Base-by-base conservation (phyloP, 2,797 vertebrate genomes). In the Rhadinocentrus ornatus region DNA sequence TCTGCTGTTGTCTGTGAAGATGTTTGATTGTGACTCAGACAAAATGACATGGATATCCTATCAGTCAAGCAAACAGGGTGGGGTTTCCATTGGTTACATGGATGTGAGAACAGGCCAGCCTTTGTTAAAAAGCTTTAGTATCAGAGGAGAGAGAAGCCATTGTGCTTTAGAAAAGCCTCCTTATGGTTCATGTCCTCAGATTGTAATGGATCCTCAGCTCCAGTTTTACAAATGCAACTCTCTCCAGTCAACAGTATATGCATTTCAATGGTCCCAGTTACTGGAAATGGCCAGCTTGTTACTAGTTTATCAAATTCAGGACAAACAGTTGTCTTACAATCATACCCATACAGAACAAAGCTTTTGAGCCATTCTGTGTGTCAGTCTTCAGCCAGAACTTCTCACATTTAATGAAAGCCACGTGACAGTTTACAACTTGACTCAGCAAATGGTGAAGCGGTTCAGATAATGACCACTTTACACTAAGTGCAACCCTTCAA, bases 141-240 rank as follows among this genome's bases (percentile, higher is more conserved):
- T 93, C 90, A 86, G 82, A 83, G 82, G 88, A 93, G 86, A 94
- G 92, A 93, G 92, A 87, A 84, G 82, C 88, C 91, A 93, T 94
- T 94, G 94, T 94, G 90, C 93, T 84, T 86, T 79, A 86, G 91
- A 94, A 93, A 90, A 91, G 88, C 81, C 87, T 91, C 87, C 90
- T 89, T 92, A 91, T 90, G 83, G 89, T 92, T 92, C 91, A 89
- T 85, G 91, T 92, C 89, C 91, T 92, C 84, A 78, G 88, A 92
- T 88, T 83, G 93, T 89, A 95, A 94, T 90, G 77, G 90, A 94
- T 93, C 90, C 86, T 80, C 79, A 70, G 77, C 69, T 69, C 87
- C 75, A 75, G 73, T 89, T 92, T 85, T 83, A 90, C 81, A 80
- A 86, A 87, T 75, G 66, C 71, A 79, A 80, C 82, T 84, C 82